These are phyloP conservation scores for Nannoperca australis DNA, from an alignment of 2,797 vertebrate species.

Conservation along the genomic window DNA sequence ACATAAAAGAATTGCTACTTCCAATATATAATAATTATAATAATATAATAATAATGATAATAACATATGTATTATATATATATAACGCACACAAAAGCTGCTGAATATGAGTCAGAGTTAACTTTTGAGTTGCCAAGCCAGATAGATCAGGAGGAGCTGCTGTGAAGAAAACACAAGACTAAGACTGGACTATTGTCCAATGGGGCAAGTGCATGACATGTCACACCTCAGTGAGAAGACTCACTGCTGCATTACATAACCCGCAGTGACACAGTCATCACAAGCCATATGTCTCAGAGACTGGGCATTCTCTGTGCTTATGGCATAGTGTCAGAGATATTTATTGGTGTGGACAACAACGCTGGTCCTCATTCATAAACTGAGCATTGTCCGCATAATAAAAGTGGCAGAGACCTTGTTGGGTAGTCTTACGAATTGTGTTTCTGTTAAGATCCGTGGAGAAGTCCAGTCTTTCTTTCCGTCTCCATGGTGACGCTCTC, in stretches of 20 bases:
- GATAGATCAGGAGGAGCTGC: conserved; percentile 32
- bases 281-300: conserved; percentile 40
- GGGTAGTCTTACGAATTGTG: conserved; percentile 18
- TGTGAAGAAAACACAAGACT: conserved; percentile 34
- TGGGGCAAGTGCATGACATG: conserved; percentile 47
- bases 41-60: too few species aligned
- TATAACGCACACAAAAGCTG: neutral
- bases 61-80: too few species aligned
- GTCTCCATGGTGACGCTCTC: conserved; percentile 37
- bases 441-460: conserved; percentile 11
- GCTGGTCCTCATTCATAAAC: conserved; percentile 29
- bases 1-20: neutral
- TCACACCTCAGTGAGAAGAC: conserved; percentile 61
- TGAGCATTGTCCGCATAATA: conserved; percentile 28
- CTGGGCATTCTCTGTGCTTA: conserved; percentile 29
- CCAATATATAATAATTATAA: neutral
- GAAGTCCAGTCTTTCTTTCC: conserved; percentile 23
- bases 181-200: conserved; percentile 39
- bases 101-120: conserved; percentile 31
- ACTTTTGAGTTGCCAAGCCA: conserved; percentile 28
- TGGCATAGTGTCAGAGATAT: conserved; percentile 30
- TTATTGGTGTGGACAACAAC: conserved; percentile 46
- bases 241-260: conserved; percentile 56
- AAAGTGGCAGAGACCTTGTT: conserved; percentile 46
- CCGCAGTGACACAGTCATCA: conserved; percentile 51